A percentile compares a stretch with the other conserved stretches of the same genome.
phyloP scores from a whole-genome alignment of 2,888 invertebrate species.

The Dermolepida albohirtum region DNA sequence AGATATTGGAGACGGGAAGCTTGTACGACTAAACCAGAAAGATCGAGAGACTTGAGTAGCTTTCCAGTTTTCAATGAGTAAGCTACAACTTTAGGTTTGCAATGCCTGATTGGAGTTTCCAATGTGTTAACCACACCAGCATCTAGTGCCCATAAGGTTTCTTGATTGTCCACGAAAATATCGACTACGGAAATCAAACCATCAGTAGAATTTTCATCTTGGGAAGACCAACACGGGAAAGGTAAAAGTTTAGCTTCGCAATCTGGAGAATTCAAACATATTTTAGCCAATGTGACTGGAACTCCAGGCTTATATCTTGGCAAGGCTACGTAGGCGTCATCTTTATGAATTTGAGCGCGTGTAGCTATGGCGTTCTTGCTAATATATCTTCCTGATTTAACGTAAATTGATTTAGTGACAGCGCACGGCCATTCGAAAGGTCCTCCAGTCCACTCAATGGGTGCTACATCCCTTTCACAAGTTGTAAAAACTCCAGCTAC shows the following conservation, averaged over 20 bases:
- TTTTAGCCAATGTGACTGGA: constrained; percentile 74
- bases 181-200: constrained; percentile 79
- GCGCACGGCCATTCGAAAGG: constrained; percentile 67
- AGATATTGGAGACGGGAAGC: constrained; percentile 77
- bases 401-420: constrained; percentile 69
- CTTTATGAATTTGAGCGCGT: constrained; percentile 69
- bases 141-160: constrained; percentile 80
- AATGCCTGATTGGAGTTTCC: constrained; percentile 73
- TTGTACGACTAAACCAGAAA: constrained; percentile 70
- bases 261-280: constrained; percentile 65
- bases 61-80: constrained; percentile 72
- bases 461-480: constrained; percentile 51
- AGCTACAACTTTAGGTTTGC: constrained; percentile 77
- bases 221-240: constrained; percentile 74
- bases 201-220: constrained; percentile 74
- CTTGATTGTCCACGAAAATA: constrained; percentile 71
- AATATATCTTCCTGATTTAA: constrained; percentile 69
- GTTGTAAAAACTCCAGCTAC: constrained; percentile 38
- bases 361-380: constrained; percentile 73
- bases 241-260: constrained; percentile 69
- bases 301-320: constrained; percentile 75
- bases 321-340: constrained; percentile 69
- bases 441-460: constrained; percentile 57
- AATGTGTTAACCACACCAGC: constrained; percentile 77
- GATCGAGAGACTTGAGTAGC: constrained; percentile 72